These are phyloP conservation scores for Pipa parva DNA, from an alignment of 2,113 vertebrate species.

Conservation along the genomic window DNA sequence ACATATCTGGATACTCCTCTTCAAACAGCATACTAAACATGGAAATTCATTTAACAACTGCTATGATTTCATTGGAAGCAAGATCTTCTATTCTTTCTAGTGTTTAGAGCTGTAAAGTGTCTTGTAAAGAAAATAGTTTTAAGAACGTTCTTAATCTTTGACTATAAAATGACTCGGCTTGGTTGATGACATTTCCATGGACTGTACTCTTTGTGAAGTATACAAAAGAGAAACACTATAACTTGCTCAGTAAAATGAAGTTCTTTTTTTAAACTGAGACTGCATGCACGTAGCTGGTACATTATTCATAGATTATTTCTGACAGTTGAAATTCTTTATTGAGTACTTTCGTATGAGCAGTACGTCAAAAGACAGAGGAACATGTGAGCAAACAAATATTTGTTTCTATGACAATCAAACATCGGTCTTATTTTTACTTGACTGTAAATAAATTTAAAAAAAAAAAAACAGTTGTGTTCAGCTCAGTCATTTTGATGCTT, in stretches of 20 bases:
- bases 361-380: constrained; percentile 22
- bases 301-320: constrained; percentile 22
- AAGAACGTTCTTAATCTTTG: background rate
- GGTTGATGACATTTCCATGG: background rate
- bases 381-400: constrained; percentile 11
- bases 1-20: no score
- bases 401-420: constrained; percentile 27
- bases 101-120: no score
- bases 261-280: background rate
- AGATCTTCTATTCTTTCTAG: no score
- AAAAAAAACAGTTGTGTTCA: background rate
- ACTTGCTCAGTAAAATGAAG: background rate
- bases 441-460: constrained; percentile 3
- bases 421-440: constrained; percentile 22
- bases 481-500: background rate
- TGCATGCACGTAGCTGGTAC: background rate
- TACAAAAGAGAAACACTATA: background rate
- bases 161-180: background rate
- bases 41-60: no score
- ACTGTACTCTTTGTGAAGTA: background rate
- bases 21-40: no score
- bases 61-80: no score
- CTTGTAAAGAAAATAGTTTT: no score
- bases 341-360: background rate
- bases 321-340: background rate